These are phyloP conservation scores for Stratiolaelaps scimitus DNA, from an alignment of 1,140 invertebrate species.

Conservation along the genomic window DNA sequence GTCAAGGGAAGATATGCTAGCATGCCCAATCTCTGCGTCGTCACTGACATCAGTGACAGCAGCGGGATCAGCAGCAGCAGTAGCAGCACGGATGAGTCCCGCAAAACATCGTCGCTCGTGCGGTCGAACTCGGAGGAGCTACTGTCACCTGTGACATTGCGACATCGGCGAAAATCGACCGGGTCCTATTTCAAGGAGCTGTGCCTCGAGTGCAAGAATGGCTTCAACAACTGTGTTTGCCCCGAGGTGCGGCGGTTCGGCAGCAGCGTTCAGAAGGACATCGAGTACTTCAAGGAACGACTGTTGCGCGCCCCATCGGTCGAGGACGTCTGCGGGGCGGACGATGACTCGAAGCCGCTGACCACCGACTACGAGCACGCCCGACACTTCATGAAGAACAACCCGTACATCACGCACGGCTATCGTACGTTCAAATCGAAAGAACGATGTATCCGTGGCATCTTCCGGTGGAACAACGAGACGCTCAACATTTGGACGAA, in stretches of 20 bases:
- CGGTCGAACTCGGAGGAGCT: conserved; percentile 10
- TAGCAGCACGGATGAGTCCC: background rate
- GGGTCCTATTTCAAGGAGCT: background rate
- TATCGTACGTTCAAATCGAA: conserved; percentile 23
- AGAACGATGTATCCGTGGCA: conserved; percentile 5
- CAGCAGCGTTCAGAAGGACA: background rate
- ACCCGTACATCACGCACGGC: conserved; percentile 17
- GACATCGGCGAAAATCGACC: conserved; percentile 15
- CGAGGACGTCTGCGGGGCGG: conserved; percentile 7
- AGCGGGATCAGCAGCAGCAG: no score
- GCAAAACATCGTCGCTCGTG: background rate
- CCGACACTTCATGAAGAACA: conserved; percentile 21
- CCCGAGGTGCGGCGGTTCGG: background rate
- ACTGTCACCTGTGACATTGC: background rate
- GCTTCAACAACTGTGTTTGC: conserved; percentile 1
- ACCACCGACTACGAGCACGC: conserved; percentile 10
- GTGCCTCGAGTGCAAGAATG: conserved; percentile 21
- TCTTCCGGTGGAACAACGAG: conserved; percentile 22
- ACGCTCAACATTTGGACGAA: conserved; percentile 25
- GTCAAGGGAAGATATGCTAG: background rate
- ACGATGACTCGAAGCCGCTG: conserved; percentile 8
- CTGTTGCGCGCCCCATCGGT: background rate
- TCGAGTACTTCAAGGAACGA: conserved; percentile 1
- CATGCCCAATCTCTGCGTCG: background rate
- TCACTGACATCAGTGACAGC: no score